These are phyloP conservation scores for Athripsodes cinereus DNA, from an alignment of 2,888 invertebrate genomes.

Conservation along the genomic window DNA sequence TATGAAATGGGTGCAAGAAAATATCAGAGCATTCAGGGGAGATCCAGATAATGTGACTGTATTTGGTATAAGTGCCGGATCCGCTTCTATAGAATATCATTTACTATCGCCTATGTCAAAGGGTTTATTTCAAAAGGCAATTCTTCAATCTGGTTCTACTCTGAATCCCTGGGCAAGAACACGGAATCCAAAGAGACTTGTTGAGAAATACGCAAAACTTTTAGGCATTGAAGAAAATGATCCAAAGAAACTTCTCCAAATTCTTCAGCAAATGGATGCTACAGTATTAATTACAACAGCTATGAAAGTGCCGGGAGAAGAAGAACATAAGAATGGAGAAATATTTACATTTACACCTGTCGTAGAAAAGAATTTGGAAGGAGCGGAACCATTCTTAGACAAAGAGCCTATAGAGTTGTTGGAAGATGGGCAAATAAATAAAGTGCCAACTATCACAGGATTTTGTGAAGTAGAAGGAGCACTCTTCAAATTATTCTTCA, in stretches of 20 bases:
- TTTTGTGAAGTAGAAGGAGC: constrained; percentile 52
- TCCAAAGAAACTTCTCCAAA: constrained; percentile 32
- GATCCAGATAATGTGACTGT: constrained; percentile 44
- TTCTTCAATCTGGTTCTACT: constrained; percentile 41
- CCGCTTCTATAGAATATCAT: constrained; percentile 41
- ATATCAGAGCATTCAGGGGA: constrained; percentile 40
- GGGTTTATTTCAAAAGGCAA: constrained; percentile 41
- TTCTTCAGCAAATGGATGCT: constrained; percentile 31
- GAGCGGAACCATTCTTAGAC: constrained; percentile 41
- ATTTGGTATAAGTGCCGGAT: constrained; percentile 46
- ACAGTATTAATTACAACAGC: constrained; percentile 9
- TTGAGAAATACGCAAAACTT: constrained; percentile 38
- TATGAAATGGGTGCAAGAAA: constrained; percentile 42
- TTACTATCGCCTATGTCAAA: constrained; percentile 41
- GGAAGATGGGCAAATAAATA: constrained; percentile 36
- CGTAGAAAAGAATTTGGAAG: constrained; percentile 32
- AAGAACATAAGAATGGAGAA: constrained; percentile 25
- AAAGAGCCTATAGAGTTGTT: constrained; percentile 44
- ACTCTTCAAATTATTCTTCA: constrained; percentile 36
- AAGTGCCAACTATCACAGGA: constrained; percentile 49
- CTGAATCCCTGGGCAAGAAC: constrained; percentile 43
- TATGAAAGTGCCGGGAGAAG: neutral
- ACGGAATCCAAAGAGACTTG: constrained; percentile 35
- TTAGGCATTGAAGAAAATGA: constrained; percentile 34
- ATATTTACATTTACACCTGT: constrained; percentile 40